A percentile compares a stretch with the other conserved stretches of the same genome.
phyloP scores from a whole-genome alignment of 1,140 invertebrate genomes.

The Neodiprion lecontei region DNA sequence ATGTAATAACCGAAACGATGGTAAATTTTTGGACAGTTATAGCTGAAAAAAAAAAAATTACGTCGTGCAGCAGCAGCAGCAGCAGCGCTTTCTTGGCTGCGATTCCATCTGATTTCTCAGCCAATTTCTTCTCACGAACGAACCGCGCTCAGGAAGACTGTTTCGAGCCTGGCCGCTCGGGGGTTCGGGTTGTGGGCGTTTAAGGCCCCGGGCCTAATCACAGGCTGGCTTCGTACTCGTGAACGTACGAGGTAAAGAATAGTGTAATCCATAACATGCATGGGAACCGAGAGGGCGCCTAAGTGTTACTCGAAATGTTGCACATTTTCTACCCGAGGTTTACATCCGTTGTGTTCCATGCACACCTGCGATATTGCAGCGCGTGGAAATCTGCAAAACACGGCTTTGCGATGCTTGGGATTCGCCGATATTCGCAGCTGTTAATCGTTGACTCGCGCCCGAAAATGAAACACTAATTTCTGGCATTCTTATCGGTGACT shows the following conservation, averaged over 20 bases:
- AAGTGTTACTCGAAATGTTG: neutral
- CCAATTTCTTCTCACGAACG: constrained; percentile 1
- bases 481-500: too few species aligned
- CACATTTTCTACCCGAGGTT: constrained; percentile 23
- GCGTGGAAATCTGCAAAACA: too few species aligned
- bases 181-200: constrained; percentile 53
- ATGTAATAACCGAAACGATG: too few species aligned
- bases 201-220: constrained; percentile 57
- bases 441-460: too few species aligned
- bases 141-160: neutral
- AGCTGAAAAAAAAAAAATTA: too few species aligned
- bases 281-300: constrained; percentile 14
- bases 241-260: constrained; percentile 15
- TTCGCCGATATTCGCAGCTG: too few species aligned
- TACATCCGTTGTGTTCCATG: constrained; percentile 26
- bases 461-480: too few species aligned
- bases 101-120: neutral
- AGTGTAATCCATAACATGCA: constrained; percentile 20
- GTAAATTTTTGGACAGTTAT: too few species aligned
- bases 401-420: too few species aligned
- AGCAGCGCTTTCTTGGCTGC: neutral
- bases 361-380: constrained; percentile 36
- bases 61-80: neutral
- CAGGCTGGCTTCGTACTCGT: constrained; percentile 37
- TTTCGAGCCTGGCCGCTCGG: constrained; percentile 22